phyloP scores from a whole-genome alignment of 2,888 invertebrate species.

The Prosopocoilus inquinatus region DNA sequence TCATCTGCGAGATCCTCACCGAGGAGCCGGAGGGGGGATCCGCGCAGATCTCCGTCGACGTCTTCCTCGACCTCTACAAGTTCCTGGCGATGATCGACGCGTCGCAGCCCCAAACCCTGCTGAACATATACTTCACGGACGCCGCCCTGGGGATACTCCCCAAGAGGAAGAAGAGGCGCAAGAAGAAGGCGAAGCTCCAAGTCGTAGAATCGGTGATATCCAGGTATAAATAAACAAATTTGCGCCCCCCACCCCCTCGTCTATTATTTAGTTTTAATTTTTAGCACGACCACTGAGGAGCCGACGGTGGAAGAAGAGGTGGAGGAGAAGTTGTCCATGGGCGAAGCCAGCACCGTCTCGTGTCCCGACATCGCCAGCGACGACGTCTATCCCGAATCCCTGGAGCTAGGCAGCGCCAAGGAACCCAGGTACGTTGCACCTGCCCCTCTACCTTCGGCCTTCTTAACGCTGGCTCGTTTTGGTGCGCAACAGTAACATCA shows the following conservation, averaged over 20 bases:
- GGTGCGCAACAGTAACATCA: neutral
- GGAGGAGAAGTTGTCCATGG: slow-evolving; percentile 15
- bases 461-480: neutral
- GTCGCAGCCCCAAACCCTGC: slow-evolving; percentile 43
- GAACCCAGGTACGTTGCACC: too few relatives aligned
- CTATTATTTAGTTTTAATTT: neutral
- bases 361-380: slow-evolving; percentile 28
- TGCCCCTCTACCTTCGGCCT: neutral
- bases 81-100: slow-evolving; percentile 61
- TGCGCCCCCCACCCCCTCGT: too few relatives aligned
- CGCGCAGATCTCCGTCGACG: slow-evolving; percentile 65
- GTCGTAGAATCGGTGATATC: slow-evolving; percentile 4
- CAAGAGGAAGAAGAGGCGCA: slow-evolving; percentile 10
- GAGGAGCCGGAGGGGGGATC: slow-evolving; percentile 83
- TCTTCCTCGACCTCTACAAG: slow-evolving; percentile 61
- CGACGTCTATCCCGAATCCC: slow-evolving; percentile 15
- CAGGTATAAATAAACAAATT: slow-evolving; percentile 8
- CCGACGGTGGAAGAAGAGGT: slow-evolving; percentile 6
- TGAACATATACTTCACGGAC: slow-evolving; percentile 44
- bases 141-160: slow-evolving; percentile 36
- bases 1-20: slow-evolving; percentile 77
- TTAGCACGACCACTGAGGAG: neutral
- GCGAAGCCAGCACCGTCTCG: slow-evolving; percentile 24
- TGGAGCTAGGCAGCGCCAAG: neutral
- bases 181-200: neutral